Conservation (phyloP, 2,888 invertebrate genomes). For the Chymomyza amoena region DNA sequence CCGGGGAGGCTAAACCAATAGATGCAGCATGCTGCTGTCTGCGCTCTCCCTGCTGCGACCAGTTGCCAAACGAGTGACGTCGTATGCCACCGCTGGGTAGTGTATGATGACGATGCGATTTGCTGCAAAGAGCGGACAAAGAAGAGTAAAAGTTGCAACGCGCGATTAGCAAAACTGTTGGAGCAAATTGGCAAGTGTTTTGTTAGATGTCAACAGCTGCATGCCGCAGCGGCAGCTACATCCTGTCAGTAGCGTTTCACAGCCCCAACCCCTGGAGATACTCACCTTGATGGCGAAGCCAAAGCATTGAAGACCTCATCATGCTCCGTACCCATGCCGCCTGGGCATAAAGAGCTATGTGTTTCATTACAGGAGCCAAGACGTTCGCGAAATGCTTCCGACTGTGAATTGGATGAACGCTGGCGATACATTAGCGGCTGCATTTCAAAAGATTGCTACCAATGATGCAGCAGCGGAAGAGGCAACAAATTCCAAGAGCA, state of each 20-base stretch:
- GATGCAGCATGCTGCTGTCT: slow-evolving; percentile 41
- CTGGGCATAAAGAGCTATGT: slow-evolving; percentile 57
- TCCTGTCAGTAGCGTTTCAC: slow-evolving; percentile 52
- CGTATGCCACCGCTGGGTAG: slow-evolving; percentile 73
- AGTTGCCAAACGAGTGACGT: slow-evolving; percentile 78
- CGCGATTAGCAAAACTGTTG: slow-evolving; percentile 64
- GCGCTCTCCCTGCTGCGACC: slow-evolving; percentile 66
- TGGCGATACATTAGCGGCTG: slow-evolving; percentile 75
- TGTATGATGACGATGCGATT: slow-evolving; percentile 74
- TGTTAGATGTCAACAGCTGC: slow-evolving; percentile 75
- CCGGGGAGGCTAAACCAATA: slow-evolving; percentile 72
- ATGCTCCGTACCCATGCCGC: slow-evolving; percentile 56
- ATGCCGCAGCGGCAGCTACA: slow-evolving; percentile 37
- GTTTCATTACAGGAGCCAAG: slow-evolving; percentile 78
- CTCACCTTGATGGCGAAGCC: slow-evolving; percentile 74
- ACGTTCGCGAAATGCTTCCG: slow-evolving; percentile 76
- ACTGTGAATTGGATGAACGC: slow-evolving; percentile 73
- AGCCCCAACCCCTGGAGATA: slow-evolving; percentile 10
- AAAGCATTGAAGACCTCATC: slow-evolving; percentile 76
- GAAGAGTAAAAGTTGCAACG: slow-evolving; percentile 8
- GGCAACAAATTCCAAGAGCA: slow-evolving; percentile 8
- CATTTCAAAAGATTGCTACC: slow-evolving; percentile 72
- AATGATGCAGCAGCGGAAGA: slow-evolving; percentile 33
- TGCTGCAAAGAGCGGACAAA: slow-evolving; percentile 38
- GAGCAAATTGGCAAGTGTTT: slow-evolving; percentile 24